A percentile compares a stretch with the other conserved stretches of the same genome.
Conservation (phyloP, 2,888 invertebrate genomes). For the Hirudinaria manillensis region DNA sequence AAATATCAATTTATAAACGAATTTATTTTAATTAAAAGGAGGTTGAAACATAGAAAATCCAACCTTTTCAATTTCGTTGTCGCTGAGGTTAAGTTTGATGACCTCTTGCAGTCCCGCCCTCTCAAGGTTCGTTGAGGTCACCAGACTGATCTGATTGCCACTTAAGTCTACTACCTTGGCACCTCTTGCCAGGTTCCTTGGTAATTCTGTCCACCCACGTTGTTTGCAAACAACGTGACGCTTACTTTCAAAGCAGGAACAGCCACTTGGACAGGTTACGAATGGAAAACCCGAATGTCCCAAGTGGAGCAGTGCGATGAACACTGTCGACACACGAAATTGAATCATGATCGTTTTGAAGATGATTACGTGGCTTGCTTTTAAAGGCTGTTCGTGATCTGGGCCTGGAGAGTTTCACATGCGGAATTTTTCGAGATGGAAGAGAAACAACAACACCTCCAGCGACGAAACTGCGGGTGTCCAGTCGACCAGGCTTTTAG, state of each 20-base stretch:
- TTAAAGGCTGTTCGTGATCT: neutral
- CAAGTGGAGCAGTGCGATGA: too few relatives aligned
- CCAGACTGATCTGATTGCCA: conserved; percentile 17
- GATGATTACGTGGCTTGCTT: neutral
- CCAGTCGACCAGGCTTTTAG: too few relatives aligned
- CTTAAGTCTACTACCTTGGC: conserved; percentile 22
- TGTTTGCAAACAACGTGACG: conserved; percentile 21
- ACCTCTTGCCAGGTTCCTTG: conserved; percentile 5
- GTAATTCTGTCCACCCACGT: conserved; percentile 17
- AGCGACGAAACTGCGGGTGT: too few relatives aligned
- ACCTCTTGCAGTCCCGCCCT: conserved; percentile 23
- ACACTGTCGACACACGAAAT: neutral
- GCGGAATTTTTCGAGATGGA: too few relatives aligned
- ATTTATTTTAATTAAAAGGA: neutral
- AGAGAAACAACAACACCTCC: too few relatives aligned
- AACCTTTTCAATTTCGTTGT: conserved; percentile 26
- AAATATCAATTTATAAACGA: too few relatives aligned
- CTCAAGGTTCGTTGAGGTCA: neutral
- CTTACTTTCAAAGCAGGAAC: conserved; percentile 3
- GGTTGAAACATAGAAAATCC: neutral
- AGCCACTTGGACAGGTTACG: neutral
- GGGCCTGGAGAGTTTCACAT: too few relatives aligned
- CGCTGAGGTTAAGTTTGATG: conserved; percentile 25
- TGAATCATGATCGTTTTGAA: neutral
- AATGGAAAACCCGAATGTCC: neutral